Conservation (phyloP, 2,888 invertebrate genomes). For the Heliconius aoede region DNA sequence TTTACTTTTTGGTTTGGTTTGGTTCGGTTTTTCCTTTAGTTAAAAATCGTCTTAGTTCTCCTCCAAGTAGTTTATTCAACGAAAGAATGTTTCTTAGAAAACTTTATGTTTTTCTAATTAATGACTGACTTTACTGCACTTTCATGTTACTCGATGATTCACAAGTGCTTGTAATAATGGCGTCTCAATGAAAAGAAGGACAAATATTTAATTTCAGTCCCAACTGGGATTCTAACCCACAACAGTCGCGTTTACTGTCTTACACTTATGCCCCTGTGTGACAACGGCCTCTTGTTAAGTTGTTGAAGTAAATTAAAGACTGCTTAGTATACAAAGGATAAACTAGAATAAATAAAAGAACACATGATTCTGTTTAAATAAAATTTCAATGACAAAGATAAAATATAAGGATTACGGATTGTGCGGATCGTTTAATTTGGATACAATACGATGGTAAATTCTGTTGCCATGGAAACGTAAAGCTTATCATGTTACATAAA, state of each 20-base stretch:
- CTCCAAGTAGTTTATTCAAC: conserved; percentile 2
- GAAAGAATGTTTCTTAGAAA: neutral
- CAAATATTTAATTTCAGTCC: too few species aligned
- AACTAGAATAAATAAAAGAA: neutral
- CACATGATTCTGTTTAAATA: neutral
- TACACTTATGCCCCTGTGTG: too few species aligned
- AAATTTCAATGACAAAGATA: neutral
- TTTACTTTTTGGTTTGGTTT: too few species aligned
- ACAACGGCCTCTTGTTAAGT: too few species aligned
- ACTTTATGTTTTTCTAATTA: neutral
- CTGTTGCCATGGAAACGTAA: neutral
- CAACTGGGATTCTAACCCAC: too few species aligned
- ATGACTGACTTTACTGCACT: too few species aligned
- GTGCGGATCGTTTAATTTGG: neutral
- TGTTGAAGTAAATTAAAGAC: neutral
- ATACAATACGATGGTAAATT: neutral
- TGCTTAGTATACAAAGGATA: too few species aligned
- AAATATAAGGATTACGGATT: neutral
- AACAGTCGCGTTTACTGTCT: too few species aligned
- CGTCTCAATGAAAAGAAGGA: too few species aligned
- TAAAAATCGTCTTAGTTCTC: conserved; percentile 1
- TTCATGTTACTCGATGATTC: too few species aligned
- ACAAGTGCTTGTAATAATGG: too few species aligned
- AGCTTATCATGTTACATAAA: neutral
- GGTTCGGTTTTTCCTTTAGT: too few species aligned